These are phyloP conservation scores for Tylochromis polylepis DNA, from an alignment of 2,113 vertebrate species.

Conservation along the genomic window DNA sequence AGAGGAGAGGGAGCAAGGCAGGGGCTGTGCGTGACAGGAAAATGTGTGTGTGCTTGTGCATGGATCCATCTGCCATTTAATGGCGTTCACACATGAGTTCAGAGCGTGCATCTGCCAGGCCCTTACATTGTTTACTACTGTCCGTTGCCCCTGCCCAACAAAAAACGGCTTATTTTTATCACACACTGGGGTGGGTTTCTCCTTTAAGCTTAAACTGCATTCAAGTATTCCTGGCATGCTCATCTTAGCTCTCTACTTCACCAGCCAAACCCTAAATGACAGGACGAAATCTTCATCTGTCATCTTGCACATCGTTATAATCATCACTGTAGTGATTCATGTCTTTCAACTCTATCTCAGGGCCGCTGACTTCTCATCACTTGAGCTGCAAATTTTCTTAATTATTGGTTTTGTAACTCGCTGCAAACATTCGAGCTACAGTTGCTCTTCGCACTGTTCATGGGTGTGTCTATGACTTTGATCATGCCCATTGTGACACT, in stretches of 20 bases:
- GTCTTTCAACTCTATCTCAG: slow-evolving; percentile 5
- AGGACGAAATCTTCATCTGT: slow-evolving; percentile 22
- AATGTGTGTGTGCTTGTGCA: background rate
- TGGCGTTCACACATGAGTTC: background rate
- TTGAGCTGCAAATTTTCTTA: background rate
- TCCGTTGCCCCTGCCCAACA: background rate
- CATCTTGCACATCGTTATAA: slow-evolving; percentile 20
- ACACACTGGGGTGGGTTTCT: background rate
- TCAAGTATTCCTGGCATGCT: slow-evolving; percentile 7
- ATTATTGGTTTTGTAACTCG: background rate
- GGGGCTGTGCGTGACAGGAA: slow-evolving; percentile 1
- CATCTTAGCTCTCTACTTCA: background rate
- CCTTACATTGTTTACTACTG: background rate
- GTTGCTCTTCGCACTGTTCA: background rate
- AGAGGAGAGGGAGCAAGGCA: background rate
- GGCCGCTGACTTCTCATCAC: background rate
- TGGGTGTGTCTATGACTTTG: slow-evolving; percentile 15
- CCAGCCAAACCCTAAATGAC: slow-evolving; percentile 34
- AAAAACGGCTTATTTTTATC: background rate
- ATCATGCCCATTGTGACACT: slow-evolving; percentile 49
- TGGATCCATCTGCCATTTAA: slow-evolving; percentile 9
- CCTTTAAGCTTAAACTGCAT: background rate
- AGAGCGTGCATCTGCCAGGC: slow-evolving; percentile 2
- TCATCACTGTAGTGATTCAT: slow-evolving; percentile 41
- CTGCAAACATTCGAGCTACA: background rate